Base-by-base conservation (phyloP, 2,888 invertebrate genomes). In the Polyommatus icarus region DNA sequence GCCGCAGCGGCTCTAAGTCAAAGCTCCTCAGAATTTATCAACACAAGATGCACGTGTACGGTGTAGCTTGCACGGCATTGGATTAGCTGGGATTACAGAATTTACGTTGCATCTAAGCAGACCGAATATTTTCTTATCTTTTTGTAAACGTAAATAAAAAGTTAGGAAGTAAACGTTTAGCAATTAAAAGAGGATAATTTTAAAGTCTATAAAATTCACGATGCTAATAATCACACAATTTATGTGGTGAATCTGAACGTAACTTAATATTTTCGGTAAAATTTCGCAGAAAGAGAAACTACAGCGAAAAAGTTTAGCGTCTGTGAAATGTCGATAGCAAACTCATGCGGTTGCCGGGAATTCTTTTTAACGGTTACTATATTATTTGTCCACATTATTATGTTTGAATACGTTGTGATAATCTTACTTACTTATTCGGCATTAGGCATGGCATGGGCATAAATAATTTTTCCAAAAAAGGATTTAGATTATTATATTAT, bases 321-420 rank as follows among this genome's bases (percentile, higher is more conserved):
- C 77, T 77, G 77, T n/a, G 36, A 77, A 77, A 72, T 57, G 77
- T 57, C 71, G 77, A 77, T 77, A 77, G 40, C 77, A 57, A 77
- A 57, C 71, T 71, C 20, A 57, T 57, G 54, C 46, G 67, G 71
- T 67, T 50, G 20, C 29, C n/a, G 67, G 32, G 46, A 71, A 67
- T 32, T 71, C 50, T 18, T 67, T 71, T 67, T 50, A 61, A 76
- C 0, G 12, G 32, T 24, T 29, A 50, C 50, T 46, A 29, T 7
- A 24, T 24, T 75, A 50, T 50, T 29, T 2, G 20, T 32, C 15
- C 18, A 20, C 50, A 36, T 71, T 3, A 29, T 24, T 72, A 36
- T 72, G 5, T 36, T 36, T 36, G 36, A 36, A 71, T 71, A 36
- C 20, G 61, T 29, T 24, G 8, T 12, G 24, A 10, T 32, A 18